Base-by-base conservation (phyloP, 1,140 invertebrate genomes). In the Bombus polaris region DNA sequence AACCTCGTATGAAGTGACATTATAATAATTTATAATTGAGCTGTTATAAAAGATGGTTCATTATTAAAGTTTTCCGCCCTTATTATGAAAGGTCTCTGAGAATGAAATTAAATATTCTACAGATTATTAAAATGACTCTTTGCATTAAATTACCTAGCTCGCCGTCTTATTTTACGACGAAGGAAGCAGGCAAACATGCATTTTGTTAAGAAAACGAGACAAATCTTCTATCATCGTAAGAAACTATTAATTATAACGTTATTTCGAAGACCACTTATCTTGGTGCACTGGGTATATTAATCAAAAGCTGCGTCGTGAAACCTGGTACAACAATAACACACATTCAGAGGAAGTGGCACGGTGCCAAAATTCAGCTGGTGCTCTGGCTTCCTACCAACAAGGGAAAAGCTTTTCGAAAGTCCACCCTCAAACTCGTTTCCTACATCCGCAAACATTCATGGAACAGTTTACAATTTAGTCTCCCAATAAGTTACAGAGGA, bases 371-470 rank as follows among this genome's bases (percentile, higher is more conserved):
- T 25, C 5, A 15, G 32, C 25, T n/a, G 18, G 57, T 47, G n/a
- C 42, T 74, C 42, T 75, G 71, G 72, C 59, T 82, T 75, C 15
- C 71, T 35, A 37, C 81, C 71, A 82, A 35, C 57, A 32, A 65
- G 71, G 37, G 35, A 81, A 81, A 72, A 44, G 47, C 66, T 81
- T 72, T 72, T 35, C 66, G 22, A 59, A 59, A 71, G 35, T 71
- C 47, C 37, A 37, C 28, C 79, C 35, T 42, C 44, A 59, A 72
- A 81, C 18, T 15, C 28, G 35, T 12, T 42, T 70, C 22, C 32
- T 57, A 71, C 37, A 59, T 81, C 68, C 68, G 79, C 66, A 71
- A 71, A 70, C 65, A 53, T 70, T 81, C 80, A 22, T 35, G 39
- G n/a, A 66, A 62, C 71, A 35, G 22, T 2, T 37, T 47, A 32